Percentiles rank a stretch among this genome's conserved stretches.
phyloP scores from a whole-genome alignment of 2,888 invertebrate genomes.

The Apotomis capreana region DNA sequence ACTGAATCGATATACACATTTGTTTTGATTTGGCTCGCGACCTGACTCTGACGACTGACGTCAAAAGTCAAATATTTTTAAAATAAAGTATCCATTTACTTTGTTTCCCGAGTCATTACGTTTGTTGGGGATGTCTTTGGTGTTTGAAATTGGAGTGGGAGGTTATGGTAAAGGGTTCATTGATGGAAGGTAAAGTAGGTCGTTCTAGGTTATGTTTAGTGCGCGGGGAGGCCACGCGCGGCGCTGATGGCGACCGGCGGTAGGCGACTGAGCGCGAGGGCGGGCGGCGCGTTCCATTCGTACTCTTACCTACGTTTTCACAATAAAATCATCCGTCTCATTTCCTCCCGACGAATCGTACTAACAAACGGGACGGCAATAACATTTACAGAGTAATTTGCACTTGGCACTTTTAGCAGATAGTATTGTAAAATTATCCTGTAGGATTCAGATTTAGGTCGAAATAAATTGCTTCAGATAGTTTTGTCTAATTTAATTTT shows the following conservation, averaged over 20 bases:
- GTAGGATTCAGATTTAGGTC: slow-evolving; percentile 14
- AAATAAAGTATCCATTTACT: slow-evolving; percentile 20
- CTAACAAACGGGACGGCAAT: slow-evolving; percentile 21
- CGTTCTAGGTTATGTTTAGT: slow-evolving; percentile 73
- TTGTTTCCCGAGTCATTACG: background rate
- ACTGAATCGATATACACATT: slow-evolving; percentile 73
- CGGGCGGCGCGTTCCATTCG: slow-evolving; percentile 57
- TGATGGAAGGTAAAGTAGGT: slow-evolving; percentile 52
- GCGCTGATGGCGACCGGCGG: slow-evolving; percentile 70
- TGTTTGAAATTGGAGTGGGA: background rate
- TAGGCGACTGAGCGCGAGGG: slow-evolving; percentile 73
- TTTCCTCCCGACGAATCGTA: slow-evolving; percentile 18
- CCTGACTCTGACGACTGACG: slow-evolving; percentile 52
- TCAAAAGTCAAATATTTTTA: slow-evolving; percentile 49
- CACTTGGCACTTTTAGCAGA: slow-evolving; percentile 24
- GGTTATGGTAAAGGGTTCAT: slow-evolving; percentile 2
- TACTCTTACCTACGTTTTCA: slow-evolving; percentile 31
- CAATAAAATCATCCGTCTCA: slow-evolving; percentile 39
- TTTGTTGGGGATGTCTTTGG: background rate
- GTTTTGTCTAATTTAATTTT: background rate
- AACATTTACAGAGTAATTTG: slow-evolving; percentile 34
- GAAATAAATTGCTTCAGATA: slow-evolving; percentile 5
- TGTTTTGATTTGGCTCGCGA: slow-evolving; percentile 67
- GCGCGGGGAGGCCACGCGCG: slow-evolving; percentile 63
- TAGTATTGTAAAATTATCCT: slow-evolving; percentile 17